Percentiles rank a stretch among this genome's conserved stretches.
Conservation (phyloP, 1,140 invertebrate genomes). For the Chrysomallon squamiferum region DNA sequence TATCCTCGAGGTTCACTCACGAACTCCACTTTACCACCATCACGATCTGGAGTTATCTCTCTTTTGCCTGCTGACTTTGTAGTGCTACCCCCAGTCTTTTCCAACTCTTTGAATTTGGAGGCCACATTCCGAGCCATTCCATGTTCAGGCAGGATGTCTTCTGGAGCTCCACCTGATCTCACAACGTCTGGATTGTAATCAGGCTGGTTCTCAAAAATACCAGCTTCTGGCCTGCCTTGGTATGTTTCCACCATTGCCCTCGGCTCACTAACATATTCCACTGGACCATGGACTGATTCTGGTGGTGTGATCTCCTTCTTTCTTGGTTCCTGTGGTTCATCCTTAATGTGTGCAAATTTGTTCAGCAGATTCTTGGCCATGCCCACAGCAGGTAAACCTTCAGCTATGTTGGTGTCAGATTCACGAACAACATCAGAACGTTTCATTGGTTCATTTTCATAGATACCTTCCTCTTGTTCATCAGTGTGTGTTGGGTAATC, state of each 20-base stretch:
- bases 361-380: slow-evolving; percentile 40
- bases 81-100: neutral
- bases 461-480: slow-evolving; percentile 45
- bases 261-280: slow-evolving; percentile 46
- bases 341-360: slow-evolving; percentile 26
- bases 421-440: slow-evolving; percentile 45
- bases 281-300: slow-evolving; percentile 14
- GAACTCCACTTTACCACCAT: slow-evolving; percentile 40
- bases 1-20: slow-evolving; percentile 42
- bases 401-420: slow-evolving; percentile 30
- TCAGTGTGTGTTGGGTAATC: too few relatives aligned
- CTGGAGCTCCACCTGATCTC: slow-evolving; percentile 30
- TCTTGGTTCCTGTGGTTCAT: neutral
- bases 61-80: slow-evolving; percentile 12
- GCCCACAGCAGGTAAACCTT: slow-evolving; percentile 47
- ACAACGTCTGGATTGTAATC: slow-evolving; percentile 26
- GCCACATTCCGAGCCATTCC: slow-evolving; percentile 47
- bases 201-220: slow-evolving; percentile 39
- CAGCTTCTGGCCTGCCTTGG: slow-evolving; percentile 29
- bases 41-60: slow-evolving; percentile 26
- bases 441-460: slow-evolving; percentile 45
- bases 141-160: slow-evolving; percentile 45
- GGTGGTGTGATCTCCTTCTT: slow-evolving; percentile 34
- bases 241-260: slow-evolving; percentile 34
- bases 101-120: slow-evolving; percentile 42